Conservation (phyloP, 2,888 invertebrate species). For the Xanthorhoe designata region DNA sequence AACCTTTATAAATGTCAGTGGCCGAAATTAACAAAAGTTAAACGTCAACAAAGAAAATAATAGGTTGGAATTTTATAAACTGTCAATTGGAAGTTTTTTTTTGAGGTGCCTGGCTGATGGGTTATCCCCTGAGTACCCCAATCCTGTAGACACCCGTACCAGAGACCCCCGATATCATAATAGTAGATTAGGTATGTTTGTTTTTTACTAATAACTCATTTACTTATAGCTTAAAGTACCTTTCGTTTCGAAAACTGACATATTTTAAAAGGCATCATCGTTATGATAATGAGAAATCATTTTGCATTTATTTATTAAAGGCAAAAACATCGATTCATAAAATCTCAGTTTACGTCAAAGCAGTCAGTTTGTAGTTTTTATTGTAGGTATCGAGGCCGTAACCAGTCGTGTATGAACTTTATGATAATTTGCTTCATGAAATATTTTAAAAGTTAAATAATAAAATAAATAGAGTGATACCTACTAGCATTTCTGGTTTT, state of each 20-base stretch:
- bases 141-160: too few relatives aligned
- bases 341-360: constrained; percentile 24
- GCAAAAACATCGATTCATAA: constrained; percentile 18
- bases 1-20: constrained; percentile 8
- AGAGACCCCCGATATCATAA: too few relatives aligned
- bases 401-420: constrained; percentile 39
- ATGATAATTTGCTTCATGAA: constrained; percentile 20
- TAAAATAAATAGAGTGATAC: constrained; percentile 27
- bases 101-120: too few relatives aligned
- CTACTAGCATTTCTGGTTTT: too few relatives aligned
- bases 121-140: too few relatives aligned
- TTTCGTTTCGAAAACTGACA: too few relatives aligned
- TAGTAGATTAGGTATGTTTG: too few relatives aligned
- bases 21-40: neutral
- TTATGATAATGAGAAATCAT: neutral
- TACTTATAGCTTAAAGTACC: too few relatives aligned
- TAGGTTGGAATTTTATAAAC: neutral
- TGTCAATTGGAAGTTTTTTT: neutral
- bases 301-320: constrained; percentile 9
- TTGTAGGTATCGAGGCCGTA: constrained; percentile 34
- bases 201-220: too few relatives aligned
- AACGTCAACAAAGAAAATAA: constrained; percentile 8
- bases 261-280: neutral
- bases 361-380: constrained; percentile 35
- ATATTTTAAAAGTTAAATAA: constrained; percentile 25